These are phyloP conservation scores for Lethocerus indicus DNA, from an alignment of 1,140 invertebrate species.

Conservation along the genomic window DNA sequence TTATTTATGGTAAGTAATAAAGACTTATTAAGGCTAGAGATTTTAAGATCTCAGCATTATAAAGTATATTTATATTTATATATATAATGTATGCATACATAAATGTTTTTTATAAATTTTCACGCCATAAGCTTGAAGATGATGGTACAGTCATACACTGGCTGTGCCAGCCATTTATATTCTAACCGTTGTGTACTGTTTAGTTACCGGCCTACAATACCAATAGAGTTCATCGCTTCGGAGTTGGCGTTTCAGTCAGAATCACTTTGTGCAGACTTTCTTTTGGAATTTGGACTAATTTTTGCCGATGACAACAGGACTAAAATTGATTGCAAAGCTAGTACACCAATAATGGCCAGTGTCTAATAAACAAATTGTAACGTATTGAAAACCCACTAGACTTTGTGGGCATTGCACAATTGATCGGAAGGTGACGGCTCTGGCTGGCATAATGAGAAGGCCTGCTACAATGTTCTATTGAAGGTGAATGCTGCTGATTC, in stretches of 20 bases:
- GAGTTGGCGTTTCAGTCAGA: conserved; percentile 71
- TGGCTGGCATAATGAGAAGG: no score
- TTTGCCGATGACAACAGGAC: conserved; percentile 49
- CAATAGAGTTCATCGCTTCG: conserved; percentile 64
- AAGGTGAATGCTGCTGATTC: no score
- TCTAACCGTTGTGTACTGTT: conserved; percentile 35
- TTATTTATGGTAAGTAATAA: no score
- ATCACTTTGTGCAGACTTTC: conserved; percentile 72
- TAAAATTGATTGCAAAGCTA: conserved; percentile 74
- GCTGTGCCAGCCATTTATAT: conserved; percentile 7
- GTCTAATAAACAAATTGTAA: no score
- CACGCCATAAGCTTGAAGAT: neutral
- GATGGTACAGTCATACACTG: conserved; percentile 6
- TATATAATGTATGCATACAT: neutral
- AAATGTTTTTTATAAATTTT: neutral
- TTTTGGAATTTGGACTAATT: conserved; percentile 59
- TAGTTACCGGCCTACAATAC: conserved; percentile 86
- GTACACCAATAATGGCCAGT: conserved; percentile 31
- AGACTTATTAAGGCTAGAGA: neutral
- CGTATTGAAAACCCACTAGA: no score
- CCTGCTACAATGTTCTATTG: no score
- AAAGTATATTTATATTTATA: neutral
- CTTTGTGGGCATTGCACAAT: no score
- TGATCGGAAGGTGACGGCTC: no score
- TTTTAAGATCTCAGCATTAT: neutral